A percentile compares a stretch with the other conserved stretches of the same genome.
Conservation (phyloP, 2,113 vertebrate genomes). For the Heterocephalus glaber region DNA sequence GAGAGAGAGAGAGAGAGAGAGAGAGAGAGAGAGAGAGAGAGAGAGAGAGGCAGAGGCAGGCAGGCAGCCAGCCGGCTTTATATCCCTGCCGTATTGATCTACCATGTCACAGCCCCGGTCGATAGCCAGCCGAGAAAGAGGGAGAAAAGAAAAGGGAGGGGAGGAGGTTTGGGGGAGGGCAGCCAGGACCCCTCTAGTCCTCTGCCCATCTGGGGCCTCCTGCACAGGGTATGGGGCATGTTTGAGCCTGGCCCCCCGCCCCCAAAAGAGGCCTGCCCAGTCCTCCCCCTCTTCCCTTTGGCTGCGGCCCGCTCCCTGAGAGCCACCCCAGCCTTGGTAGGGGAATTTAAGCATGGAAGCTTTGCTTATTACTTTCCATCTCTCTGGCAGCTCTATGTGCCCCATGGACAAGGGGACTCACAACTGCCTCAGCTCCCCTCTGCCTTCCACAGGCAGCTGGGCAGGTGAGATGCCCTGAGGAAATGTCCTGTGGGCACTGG, state of each 20-base stretch:
- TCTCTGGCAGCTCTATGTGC: background rate
- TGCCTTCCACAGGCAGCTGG: background rate
- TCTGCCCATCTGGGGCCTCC: slow-evolving; percentile 63
- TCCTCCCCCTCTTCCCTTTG: background rate
- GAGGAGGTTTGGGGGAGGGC: slow-evolving; percentile 80
- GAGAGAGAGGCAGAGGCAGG: slow-evolving; percentile 78
- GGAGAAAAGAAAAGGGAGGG: slow-evolving; percentile 77
- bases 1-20: slow-evolving; percentile 69
- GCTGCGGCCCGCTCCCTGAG: background rate
- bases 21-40: slow-evolving; percentile 73
- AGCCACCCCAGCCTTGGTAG: background rate
- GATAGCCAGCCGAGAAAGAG: slow-evolving; percentile 80
- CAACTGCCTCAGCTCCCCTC: background rate
- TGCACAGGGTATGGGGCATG: slow-evolving; percentile 23
- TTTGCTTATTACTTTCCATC: background rate
- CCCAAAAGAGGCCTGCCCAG: background rate
- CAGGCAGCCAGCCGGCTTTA: slow-evolving; percentile 81
- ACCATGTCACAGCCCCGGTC: slow-evolving; percentile 83
- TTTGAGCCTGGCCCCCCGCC: background rate
- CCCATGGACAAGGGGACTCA: background rate
- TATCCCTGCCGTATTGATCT: slow-evolving; percentile 83
- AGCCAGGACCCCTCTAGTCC: slow-evolving; percentile 76
- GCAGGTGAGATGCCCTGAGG: background rate
- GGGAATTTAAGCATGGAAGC: background rate
- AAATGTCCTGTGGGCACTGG: no score